Conservation (phyloP, 2,888 invertebrate species). For the Tetrapedia diversipes region DNA sequence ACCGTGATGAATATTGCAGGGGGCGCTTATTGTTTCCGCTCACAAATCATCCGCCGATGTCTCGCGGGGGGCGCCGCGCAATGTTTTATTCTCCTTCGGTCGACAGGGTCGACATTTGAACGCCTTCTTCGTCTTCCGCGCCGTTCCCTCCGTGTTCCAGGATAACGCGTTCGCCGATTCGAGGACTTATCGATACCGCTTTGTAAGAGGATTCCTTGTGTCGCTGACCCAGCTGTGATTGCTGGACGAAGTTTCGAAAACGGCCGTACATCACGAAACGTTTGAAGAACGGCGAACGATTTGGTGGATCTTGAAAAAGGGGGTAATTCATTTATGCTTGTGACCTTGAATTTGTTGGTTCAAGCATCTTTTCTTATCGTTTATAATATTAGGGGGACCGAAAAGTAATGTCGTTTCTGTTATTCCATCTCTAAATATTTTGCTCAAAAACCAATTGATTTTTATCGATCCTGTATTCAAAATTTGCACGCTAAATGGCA, state of each 20-base stretch:
- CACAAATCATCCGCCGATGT: slow-evolving; percentile 82
- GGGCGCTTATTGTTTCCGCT: slow-evolving; percentile 82
- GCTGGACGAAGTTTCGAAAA: slow-evolving; percentile 28
- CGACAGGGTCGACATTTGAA: slow-evolving; percentile 68
- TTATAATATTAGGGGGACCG: too few relatives aligned
- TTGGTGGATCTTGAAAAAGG: too few relatives aligned
- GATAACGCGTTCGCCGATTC: slow-evolving; percentile 54
- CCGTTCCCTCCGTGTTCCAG: slow-evolving; percentile 2
- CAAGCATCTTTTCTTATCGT: too few relatives aligned
- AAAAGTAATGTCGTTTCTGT: too few relatives aligned
- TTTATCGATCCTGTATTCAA: too few relatives aligned
- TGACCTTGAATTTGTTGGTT: too few relatives aligned
- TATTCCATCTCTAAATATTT: too few relatives aligned
- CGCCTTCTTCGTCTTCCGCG: slow-evolving; percentile 36
- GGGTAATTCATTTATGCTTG: too few relatives aligned
- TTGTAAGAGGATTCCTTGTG: slow-evolving; percentile 20
- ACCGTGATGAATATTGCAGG: slow-evolving; percentile 81
- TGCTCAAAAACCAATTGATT: too few relatives aligned
- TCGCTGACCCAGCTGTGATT: slow-evolving; percentile 11
- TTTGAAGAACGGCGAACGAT: background rate
- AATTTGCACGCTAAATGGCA: too few relatives aligned
- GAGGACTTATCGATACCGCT: slow-evolving; percentile 58
- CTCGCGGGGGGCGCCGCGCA: slow-evolving; percentile 78
- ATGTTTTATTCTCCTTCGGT: slow-evolving; percentile 80
- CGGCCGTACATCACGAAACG: background rate